Conservation (phyloP, 1,140 invertebrate genomes). For the Triops cancriformis region DNA sequence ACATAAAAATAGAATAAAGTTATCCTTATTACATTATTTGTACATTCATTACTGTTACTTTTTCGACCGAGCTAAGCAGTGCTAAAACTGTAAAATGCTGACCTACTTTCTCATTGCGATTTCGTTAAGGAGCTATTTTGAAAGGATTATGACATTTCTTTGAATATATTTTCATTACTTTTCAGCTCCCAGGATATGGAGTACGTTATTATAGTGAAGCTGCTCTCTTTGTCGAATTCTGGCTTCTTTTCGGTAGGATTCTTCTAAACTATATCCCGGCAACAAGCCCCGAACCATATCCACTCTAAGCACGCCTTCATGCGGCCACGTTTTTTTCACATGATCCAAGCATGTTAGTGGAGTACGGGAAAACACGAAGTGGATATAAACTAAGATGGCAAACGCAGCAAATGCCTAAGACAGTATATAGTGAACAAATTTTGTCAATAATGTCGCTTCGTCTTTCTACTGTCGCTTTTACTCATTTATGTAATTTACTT, state of each 20-base stretch:
- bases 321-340: slow-evolving; percentile 82
- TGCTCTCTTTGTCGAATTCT: slow-evolving; percentile 57
- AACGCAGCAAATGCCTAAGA: slow-evolving; percentile 74
- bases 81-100: too few species aligned
- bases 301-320: slow-evolving; percentile 90
- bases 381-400: slow-evolving; percentile 88
- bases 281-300: slow-evolving; percentile 63
- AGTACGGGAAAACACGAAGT: slow-evolving; percentile 82
- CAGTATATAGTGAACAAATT: slow-evolving; percentile 30
- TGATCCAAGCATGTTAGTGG: slow-evolving; percentile 89
- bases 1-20: too few species aligned
- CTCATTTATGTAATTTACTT: slow-evolving; percentile 48
- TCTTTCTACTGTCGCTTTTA: slow-evolving; percentile 7
- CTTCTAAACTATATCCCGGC: slow-evolving; percentile 61
- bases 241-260: slow-evolving; percentile 70
- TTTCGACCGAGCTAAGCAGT: too few species aligned
- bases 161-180: slow-evolving; percentile 47
- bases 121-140: not conserved
- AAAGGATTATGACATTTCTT: too few species aligned
- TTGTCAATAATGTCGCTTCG: not conserved
- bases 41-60: too few species aligned
- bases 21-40: too few species aligned
- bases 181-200: slow-evolving; percentile 57
- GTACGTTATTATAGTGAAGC: slow-evolving; percentile 53
- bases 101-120: too few species aligned